Conservation (phyloP, 2,797 vertebrate species). For the Stomatorhinus walkeri region DNA sequence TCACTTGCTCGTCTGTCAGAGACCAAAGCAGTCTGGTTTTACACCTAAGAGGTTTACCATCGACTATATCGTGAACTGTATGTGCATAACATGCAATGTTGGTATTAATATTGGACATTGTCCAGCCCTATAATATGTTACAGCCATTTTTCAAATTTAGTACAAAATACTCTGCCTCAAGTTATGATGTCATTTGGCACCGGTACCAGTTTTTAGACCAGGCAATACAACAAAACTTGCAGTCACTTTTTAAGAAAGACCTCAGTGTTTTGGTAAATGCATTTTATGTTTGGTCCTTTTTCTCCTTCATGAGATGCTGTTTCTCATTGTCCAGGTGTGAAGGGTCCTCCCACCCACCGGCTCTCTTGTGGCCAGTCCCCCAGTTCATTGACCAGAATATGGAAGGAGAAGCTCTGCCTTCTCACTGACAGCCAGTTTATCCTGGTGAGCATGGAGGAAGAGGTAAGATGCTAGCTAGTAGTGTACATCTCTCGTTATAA, state of each 20-base stretch:
- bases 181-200: neutral
- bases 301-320: slow-evolving; percentile 12
- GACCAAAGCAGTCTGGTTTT: too few relatives aligned
- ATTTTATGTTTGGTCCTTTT: neutral
- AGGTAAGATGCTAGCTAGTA: slow-evolving; percentile 54
- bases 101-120: neutral
- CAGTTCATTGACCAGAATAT: slow-evolving; percentile 67
- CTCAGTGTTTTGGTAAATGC: neutral
- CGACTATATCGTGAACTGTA: too few relatives aligned
- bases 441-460: slow-evolving; percentile 81
- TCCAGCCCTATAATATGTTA: neutral
- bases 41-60: too few relatives aligned
- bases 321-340: slow-evolving; percentile 68
- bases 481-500: neutral
- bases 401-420: slow-evolving; percentile 88
- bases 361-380: slow-evolving; percentile 92
- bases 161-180: neutral
- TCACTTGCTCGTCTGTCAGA: too few relatives aligned
- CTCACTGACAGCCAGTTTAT: slow-evolving; percentile 90
- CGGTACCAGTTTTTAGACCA: neutral
- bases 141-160: neutral
- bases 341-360: slow-evolving; percentile 80
- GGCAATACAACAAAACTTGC: neutral
- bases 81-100: neutral
- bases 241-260: neutral